phyloP scores from a whole-genome alignment of 2,113 vertebrate species.

The Alexandromys fortis region DNA sequence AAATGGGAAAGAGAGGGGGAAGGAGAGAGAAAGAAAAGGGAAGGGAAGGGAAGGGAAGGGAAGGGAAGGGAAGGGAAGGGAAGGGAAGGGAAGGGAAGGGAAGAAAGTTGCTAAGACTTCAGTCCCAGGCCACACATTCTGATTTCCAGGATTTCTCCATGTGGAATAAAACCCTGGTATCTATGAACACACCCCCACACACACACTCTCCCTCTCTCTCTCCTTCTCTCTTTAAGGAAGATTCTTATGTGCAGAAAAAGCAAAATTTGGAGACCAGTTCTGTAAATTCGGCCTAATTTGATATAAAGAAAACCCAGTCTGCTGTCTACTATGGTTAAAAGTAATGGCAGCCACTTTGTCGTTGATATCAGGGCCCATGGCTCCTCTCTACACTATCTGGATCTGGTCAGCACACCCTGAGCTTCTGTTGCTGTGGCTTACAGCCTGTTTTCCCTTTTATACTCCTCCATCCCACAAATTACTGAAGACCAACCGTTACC shows the following conservation, averaged over 20 bases:
- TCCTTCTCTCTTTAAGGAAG: neutral
- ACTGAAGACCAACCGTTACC: conserved; percentile 65
- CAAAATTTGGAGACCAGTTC: neutral
- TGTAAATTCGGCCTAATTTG: neutral
- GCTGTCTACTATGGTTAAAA: neutral
- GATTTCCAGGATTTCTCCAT: neutral
- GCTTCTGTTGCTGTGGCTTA: conserved; percentile 11
- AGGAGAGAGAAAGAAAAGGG: neutral
- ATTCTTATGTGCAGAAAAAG: conserved; percentile 17
- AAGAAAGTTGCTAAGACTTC: neutral
- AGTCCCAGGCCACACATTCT: neutral
- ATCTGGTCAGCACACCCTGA: neutral
- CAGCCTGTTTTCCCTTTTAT: conserved; percentile 50
- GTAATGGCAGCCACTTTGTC: neutral
- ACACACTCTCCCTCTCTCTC: too few species aligned
- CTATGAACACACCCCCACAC: neutral
- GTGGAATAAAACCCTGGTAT: neutral
- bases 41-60: accelerated
- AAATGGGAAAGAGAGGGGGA: too few species aligned
- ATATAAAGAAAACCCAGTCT: neutral
- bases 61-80: accelerated
- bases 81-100: accelerated
- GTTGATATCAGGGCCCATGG: neutral
- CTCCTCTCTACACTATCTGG: neutral
- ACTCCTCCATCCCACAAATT: conserved; percentile 65